Conservation (phyloP, 2,113 vertebrate genomes). For the Colinus virginianus region DNA sequence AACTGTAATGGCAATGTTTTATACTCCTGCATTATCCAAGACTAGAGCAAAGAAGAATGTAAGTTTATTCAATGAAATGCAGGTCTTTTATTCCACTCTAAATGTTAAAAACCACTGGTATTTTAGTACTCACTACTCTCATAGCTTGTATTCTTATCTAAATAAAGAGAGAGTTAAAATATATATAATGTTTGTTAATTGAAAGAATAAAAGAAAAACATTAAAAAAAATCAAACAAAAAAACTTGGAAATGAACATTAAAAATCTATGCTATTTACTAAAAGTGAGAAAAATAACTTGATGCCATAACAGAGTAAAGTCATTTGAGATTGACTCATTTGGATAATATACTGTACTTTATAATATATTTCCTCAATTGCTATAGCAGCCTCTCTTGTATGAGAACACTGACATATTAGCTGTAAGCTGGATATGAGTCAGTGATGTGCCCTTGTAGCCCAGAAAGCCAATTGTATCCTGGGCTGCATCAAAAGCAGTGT, state of each 20-base stretch:
- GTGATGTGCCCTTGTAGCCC: too few species aligned
- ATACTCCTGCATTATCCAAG: neutral
- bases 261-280: neutral
- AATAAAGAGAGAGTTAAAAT: neutral
- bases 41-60: neutral
- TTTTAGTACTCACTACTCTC: neutral
- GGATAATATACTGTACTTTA: fast-evolving
- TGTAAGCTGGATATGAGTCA: too few species aligned
- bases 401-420: neutral
- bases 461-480: too few species aligned
- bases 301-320: neutral
- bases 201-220: neutral
- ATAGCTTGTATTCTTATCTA: neutral
- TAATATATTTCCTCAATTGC: neutral
- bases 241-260: neutral
- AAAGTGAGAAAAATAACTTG: neutral
- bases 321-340: neutral
- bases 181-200: neutral
- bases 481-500: too few species aligned
- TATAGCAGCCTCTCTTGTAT: neutral
- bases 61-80: neutral
- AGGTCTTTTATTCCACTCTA: neutral
- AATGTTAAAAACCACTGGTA: neutral
- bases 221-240: neutral
- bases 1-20: neutral